Conservation (phyloP, 1,140 invertebrate genomes). For the Saccostrea echinata region DNA sequence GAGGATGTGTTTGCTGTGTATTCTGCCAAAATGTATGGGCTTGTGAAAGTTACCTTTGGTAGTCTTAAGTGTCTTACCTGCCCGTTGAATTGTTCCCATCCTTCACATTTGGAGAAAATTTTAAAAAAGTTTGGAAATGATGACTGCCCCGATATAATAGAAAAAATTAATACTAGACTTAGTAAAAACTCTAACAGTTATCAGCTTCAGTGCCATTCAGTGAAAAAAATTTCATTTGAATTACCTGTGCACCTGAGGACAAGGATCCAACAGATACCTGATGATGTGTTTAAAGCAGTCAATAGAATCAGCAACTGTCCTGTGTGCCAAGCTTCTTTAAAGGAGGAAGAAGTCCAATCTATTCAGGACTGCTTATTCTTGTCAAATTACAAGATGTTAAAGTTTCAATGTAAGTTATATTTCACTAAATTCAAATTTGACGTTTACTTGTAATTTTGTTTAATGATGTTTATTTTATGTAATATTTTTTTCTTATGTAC, state of each 20-base stretch:
- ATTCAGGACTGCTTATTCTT: not conserved
- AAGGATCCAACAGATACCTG: not conserved
- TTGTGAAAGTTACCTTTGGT: not conserved
- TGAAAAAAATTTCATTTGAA: not conserved
- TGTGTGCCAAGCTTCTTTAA: not conserved
- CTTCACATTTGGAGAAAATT: not conserved
- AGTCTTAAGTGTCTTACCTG: not conserved
- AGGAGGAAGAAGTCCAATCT: not conserved
- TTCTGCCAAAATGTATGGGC: not conserved
- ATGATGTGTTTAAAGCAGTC: not conserved
- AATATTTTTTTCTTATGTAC: not conserved
- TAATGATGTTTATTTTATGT: not conserved
- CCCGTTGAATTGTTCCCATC: not conserved
- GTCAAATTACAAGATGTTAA: not conserved
- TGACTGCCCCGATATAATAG: not conserved
- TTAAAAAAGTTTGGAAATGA: not conserved
- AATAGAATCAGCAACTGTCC: not conserved
- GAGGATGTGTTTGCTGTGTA: not conserved
- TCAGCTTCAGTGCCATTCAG: not conserved
- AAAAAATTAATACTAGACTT: not conserved
- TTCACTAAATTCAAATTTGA: not conserved
- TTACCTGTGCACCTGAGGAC: not conserved
- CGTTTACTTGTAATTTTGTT: not conserved
- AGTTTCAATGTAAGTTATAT: not conserved
- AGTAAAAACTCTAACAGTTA: not conserved